Percentiles rank a stretch among this genome's conserved stretches.
phyloP scores from a whole-genome alignment of 2,113 vertebrate species.

The Pseudorhombus dupliciocellatus region DNA sequence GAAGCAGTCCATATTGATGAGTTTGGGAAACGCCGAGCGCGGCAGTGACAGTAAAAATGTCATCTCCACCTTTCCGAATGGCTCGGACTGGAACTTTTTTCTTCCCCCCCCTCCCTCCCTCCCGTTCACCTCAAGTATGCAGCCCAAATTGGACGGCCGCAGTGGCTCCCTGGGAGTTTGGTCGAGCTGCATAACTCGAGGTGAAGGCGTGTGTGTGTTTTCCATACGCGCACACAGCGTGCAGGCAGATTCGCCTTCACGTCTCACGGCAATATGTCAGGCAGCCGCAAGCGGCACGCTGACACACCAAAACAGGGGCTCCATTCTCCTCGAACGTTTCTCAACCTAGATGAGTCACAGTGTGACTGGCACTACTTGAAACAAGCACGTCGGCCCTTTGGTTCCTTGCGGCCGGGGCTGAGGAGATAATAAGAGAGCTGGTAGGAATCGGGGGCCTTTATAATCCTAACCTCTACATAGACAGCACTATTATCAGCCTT shows the following conservation, averaged over 20 bases:
- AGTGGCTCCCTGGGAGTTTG: conserved; percentile 62
- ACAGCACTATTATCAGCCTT: conserved; percentile 76
- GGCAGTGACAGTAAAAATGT: conserved; percentile 67
- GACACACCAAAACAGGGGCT: conserved; percentile 75
- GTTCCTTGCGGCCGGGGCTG: conserved; percentile 71
- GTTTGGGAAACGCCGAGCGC: conserved; percentile 49
- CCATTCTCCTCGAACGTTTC: conserved; percentile 72
- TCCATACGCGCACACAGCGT: conserved; percentile 51
- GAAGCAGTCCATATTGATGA: conserved; percentile 41
- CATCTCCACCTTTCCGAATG: conserved; percentile 67
- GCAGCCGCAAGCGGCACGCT: conserved; percentile 64
- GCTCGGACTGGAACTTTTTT: conserved; percentile 36
- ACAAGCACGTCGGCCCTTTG: conserved; percentile 63
- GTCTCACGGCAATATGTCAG: conserved; percentile 73
- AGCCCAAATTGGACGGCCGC: conserved; percentile 51
- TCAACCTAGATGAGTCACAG: conserved; percentile 76
- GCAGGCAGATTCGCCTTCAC: conserved; percentile 62
- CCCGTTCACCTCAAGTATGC: conserved; percentile 71
- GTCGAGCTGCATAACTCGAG: conserved; percentile 68
- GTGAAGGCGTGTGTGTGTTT: conserved; percentile 68
- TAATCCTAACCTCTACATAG: conserved; percentile 74
- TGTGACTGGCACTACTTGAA: conserved; percentile 72
- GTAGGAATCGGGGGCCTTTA: conserved; percentile 69
- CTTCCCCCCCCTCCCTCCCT: conserved; percentile 35
- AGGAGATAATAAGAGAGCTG: conserved; percentile 80